A percentile compares a stretch with the other conserved stretches of the same genome.
Evolutionary conservation across 2,113 vertebrate species (phyloP).

Genomic region (Corapipo altera): DNA sequence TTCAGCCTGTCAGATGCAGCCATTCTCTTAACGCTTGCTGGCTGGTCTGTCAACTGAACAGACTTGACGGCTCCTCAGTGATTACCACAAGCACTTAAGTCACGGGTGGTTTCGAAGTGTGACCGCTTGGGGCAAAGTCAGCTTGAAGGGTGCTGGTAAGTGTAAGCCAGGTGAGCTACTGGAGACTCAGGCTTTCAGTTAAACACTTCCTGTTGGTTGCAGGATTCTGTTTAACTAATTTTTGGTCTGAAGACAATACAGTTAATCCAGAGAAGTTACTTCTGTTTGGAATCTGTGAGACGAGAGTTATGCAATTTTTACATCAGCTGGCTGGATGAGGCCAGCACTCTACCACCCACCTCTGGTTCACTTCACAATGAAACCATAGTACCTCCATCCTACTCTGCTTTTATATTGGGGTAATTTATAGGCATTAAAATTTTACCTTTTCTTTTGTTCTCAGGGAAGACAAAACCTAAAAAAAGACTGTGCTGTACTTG

Average conservation of each 20-base stretch:
- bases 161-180: background rate
- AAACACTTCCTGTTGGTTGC: background rate
- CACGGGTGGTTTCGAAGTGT: background rate
- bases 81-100: background rate
- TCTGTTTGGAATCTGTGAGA: background rate
- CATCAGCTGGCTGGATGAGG: background rate
- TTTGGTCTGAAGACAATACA: background rate
- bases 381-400: background rate
- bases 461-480: background rate
- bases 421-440: constrained; percentile 3
- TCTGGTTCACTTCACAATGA: background rate
- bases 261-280: background rate
- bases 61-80: background rate
- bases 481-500: background rate
- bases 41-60: background rate
- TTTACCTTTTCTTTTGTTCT: background rate
- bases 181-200: background rate
- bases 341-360: background rate
- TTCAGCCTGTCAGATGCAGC: background rate
- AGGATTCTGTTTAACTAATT: background rate
- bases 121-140: background rate
- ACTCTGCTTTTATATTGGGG: background rate
- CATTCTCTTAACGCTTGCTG: background rate
- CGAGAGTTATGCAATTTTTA: background rate
- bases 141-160: background rate